phyloP scores from a whole-genome alignment of 2,113 vertebrate species.

The Scatophagus argus region DNA sequence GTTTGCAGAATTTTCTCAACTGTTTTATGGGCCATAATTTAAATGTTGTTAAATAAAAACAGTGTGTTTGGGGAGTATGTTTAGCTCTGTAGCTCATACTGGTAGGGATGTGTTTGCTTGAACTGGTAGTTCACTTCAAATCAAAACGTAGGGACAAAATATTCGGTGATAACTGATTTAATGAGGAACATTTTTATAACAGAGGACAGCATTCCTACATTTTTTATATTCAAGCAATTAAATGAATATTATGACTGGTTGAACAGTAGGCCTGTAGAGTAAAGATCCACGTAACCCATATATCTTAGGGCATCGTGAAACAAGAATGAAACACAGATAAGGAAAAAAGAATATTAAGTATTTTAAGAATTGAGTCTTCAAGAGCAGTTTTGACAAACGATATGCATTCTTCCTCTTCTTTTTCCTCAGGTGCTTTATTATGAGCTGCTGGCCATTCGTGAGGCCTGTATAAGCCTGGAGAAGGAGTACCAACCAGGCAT shows the following conservation, averaged over 20 bases:
- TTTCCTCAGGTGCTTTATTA: constrained; percentile 94
- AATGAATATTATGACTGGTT: background rate
- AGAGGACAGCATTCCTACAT: too few relatives aligned
- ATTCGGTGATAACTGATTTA: too few relatives aligned
- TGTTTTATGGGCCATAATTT: background rate
- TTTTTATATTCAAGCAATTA: too few relatives aligned
- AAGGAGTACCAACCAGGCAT: constrained; percentile 99
- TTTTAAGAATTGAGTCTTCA: background rate
- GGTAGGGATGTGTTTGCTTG: background rate
- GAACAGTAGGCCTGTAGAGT: background rate
- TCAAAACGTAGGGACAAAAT: background rate
- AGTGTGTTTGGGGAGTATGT: too few relatives aligned
- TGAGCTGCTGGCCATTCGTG: constrained; percentile 97
- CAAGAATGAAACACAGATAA: background rate
- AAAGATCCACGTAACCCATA: background rate
- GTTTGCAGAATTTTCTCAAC: background rate
- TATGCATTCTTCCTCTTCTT: background rate
- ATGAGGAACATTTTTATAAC: background rate
- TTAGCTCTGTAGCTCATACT: background rate
- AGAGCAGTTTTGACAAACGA: background rate
- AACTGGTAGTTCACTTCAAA: too few relatives aligned
- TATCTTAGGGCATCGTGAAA: too few relatives aligned
- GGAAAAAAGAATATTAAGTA: background rate
- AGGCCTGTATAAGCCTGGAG: constrained; percentile 99
- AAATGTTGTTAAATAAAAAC: too few relatives aligned